phyloP scores from a whole-genome alignment of 2,888 invertebrate genomes.

The Melipona bicolor region DNA sequence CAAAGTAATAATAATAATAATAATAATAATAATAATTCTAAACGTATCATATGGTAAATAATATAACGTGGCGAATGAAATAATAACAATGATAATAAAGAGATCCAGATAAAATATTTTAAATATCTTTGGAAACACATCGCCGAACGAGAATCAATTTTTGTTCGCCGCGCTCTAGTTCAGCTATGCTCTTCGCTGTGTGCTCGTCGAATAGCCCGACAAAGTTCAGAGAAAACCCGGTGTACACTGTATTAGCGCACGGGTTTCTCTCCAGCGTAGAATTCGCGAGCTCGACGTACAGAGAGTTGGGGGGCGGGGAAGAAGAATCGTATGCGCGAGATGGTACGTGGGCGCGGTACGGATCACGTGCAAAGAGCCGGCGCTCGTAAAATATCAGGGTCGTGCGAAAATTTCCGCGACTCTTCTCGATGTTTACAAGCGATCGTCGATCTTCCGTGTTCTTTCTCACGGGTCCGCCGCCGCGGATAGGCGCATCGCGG shows the following conservation, averaged over 20 bases:
- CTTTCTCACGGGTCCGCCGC: slow-evolving; percentile 65
- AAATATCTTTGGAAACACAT: too few species aligned
- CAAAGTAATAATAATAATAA: too few species aligned
- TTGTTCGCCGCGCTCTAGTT: too few species aligned
- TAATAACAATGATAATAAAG: too few species aligned
- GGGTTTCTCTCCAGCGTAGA: not conserved
- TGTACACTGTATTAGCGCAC: not conserved
- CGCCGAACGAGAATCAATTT: too few species aligned
- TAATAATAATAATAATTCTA: too few species aligned
- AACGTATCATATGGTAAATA: too few species aligned
- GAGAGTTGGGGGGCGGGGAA: not conserved
- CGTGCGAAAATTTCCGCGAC: slow-evolving; percentile 67
- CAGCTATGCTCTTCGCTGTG: too few species aligned
- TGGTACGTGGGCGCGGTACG: slow-evolving; percentile 27
- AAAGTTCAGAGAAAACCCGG: not conserved
- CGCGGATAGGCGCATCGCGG: slow-evolving; percentile 47
- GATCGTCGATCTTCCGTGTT: slow-evolving; percentile 70
- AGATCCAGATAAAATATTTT: too few species aligned
- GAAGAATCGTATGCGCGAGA: slow-evolving; percentile 3
- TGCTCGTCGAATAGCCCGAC: not conserved
- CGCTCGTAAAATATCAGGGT: slow-evolving; percentile 66
- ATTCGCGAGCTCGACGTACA: not conserved
- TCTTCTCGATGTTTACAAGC: slow-evolving; percentile 64
- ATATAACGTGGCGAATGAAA: too few species aligned
- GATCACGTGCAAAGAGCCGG: slow-evolving; percentile 24